A percentile compares a stretch with the other conserved stretches of the same genome.
Conservation (phyloP, 35 echinoderm and acorn worm genomes). For the Ptychodera flava region DNA sequence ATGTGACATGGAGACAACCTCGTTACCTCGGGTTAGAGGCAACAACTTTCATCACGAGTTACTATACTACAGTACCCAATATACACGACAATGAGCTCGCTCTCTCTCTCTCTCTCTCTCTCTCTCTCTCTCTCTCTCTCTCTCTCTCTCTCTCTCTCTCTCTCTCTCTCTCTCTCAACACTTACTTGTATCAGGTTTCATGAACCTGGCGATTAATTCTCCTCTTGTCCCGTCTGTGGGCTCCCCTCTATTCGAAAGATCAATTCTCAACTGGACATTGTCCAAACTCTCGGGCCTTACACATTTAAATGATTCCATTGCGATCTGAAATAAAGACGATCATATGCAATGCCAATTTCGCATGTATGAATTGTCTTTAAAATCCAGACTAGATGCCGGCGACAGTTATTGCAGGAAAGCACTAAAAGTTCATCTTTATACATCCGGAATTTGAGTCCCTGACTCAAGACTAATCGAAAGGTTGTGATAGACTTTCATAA, state of each 20-base stretch:
- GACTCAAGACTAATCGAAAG: not conserved
- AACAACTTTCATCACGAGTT: not conserved
- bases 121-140: no score
- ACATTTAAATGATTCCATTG: not conserved
- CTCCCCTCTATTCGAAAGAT: not conserved
- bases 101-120: no score
- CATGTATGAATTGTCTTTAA: not conserved
- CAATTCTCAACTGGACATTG: not conserved
- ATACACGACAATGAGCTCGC: no score
- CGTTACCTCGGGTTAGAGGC: not conserved
- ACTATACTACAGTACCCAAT: no score
- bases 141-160: no score
- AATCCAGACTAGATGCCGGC: not conserved
- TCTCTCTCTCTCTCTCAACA: no score
- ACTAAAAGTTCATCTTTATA: no score
- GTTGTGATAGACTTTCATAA: not conserved
- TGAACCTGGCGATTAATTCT: not conserved
- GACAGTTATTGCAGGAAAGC: not conserved
- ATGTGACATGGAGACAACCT: not conserved
- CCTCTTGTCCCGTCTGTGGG: not conserved
- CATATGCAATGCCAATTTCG: not conserved
- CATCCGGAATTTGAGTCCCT: not conserved
- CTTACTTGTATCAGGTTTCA: not conserved
- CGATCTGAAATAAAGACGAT: not conserved
- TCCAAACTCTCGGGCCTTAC: not conserved